Evolutionary conservation across 1,140 invertebrate species (phyloP).

Genomic region (Leptinotarsa texana): DNA sequence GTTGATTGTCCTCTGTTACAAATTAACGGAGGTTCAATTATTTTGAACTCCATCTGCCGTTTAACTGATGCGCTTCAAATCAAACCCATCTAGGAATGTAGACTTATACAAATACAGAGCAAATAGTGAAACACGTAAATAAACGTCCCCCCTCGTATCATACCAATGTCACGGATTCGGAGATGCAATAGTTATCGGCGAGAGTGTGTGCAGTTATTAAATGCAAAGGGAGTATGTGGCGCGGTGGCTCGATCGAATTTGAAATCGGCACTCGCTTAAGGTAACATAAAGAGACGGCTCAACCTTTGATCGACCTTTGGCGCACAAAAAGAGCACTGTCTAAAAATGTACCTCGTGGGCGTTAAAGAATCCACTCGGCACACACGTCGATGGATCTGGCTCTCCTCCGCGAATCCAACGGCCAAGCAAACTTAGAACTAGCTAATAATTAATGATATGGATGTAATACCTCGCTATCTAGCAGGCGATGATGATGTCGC

Average conservation of each 20-base stretch:
- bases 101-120: too few relatives aligned
- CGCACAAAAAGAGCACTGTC: slow-evolving; percentile 5
- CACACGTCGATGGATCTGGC: not conserved
- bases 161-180: not conserved
- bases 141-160: not conserved
- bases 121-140: not conserved
- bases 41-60: too few relatives aligned
- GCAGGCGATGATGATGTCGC: slow-evolving; percentile 17
- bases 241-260: not conserved
- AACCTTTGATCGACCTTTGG: slow-evolving; percentile 29
- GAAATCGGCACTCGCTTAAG: not conserved
- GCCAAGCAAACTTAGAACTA: slow-evolving; percentile 20
- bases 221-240: not conserved
- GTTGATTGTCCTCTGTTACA: too few relatives aligned
- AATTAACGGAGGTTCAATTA: too few relatives aligned
- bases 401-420: slow-evolving; percentile 3
- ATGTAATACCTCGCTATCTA: slow-evolving; percentile 21
- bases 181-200: not conserved
- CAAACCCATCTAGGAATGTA: too few relatives aligned
- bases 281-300: slow-evolving; percentile 9
- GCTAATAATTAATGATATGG: not conserved
- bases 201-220: not conserved
- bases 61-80: too few relatives aligned
- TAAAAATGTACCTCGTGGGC: slow-evolving; percentile 16
- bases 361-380: slow-evolving; percentile 15